Conservation (phyloP, 2,113 vertebrate species). For the Cettia cetti region DNA sequence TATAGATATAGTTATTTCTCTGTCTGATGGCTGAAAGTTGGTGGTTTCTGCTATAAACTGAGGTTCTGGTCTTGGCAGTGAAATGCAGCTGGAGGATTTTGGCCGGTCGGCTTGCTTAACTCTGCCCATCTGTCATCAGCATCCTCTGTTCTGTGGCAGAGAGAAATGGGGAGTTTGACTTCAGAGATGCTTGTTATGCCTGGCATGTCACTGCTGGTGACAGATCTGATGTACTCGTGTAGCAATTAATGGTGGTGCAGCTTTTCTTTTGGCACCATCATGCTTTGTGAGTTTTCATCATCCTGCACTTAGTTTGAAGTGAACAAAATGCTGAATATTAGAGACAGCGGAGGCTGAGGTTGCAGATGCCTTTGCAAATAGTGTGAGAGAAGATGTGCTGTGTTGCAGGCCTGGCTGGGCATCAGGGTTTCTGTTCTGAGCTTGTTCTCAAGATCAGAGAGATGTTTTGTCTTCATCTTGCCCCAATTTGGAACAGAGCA, state of each 20-base stretch:
- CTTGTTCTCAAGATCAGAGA: not conserved
- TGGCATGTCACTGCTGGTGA: conserved; percentile 62
- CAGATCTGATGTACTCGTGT: conserved; percentile 43
- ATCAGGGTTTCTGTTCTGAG: not conserved
- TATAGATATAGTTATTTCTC: not conserved
- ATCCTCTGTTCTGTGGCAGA: conserved; percentile 61
- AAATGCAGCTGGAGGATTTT: conserved; percentile 50
- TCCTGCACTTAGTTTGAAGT: not conserved
- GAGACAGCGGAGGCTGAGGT: not conserved
- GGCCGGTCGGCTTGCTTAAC: conserved; percentile 48
- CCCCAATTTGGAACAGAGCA: not conserved
- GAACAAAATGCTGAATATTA: not conserved
- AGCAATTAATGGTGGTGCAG: conserved; percentile 56
- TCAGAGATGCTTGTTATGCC: conserved; percentile 65
- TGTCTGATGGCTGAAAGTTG: conserved; percentile 31
- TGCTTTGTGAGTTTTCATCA: conserved; percentile 15
- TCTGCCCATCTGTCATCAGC: conserved; percentile 72
- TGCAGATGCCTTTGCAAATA: not conserved
- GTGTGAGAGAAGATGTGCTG: not conserved
- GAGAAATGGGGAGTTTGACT: conserved; percentile 54
- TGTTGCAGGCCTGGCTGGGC: not conserved
- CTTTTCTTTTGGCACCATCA: conserved; percentile 31
- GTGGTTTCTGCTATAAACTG: conserved; percentile 49
- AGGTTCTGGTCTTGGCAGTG: conserved; percentile 61
- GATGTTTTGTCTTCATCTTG: not conserved